Evolutionary conservation across 2,888 invertebrate genomes (phyloP), one percentile per base, ranked within the genome.

Genomic region (Pammene aurita): DNA sequence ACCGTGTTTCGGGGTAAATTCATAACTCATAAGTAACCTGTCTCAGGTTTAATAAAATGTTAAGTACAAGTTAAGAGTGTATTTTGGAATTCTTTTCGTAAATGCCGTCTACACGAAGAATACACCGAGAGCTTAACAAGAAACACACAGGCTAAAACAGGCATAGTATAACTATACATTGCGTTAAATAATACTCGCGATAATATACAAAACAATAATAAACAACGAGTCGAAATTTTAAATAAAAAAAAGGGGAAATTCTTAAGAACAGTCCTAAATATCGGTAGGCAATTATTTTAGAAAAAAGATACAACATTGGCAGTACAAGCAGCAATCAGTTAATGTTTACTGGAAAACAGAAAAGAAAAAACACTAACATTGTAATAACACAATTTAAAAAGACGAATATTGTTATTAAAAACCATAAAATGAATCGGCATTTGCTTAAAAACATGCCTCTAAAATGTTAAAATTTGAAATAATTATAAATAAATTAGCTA

Each of bases 101-200:
- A 63, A 54, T 52, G 52, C 52, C 35, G 11, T 10, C n/a, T 42
- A 9, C 76, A 72, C 69, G 0, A 18, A 77, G 77, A 78, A 74
- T 80, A 81, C 79, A 81, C 72, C 77, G 74, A 75, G 74, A 71
- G 77, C 66, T 75, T 73, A 74, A 46, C 14, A 54, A 64, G 63
- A 42, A 52, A 66, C 48, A 63, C 61, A 61, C 67, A 54, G 50
- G 63, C 50, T 42, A 56, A 63, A 67, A 68, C 50, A 42, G 42
- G 26, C 41, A n/a, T n/a, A 44, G 75, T 75, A 71, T 67, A 75
- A 73, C 75, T 73, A 73, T 56, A 61, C 48, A 63, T 68, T 57
- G 63, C 57, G 50, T 55, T 58, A 68, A 61, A 61, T 62, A 71
- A 67, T 64, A 55, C 61, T 65, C 52, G 26, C 50, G 42, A 62